Evolutionary conservation across 1,140 invertebrate genomes (phyloP).

Genomic region (Meloidogyne floridensis): DNA sequence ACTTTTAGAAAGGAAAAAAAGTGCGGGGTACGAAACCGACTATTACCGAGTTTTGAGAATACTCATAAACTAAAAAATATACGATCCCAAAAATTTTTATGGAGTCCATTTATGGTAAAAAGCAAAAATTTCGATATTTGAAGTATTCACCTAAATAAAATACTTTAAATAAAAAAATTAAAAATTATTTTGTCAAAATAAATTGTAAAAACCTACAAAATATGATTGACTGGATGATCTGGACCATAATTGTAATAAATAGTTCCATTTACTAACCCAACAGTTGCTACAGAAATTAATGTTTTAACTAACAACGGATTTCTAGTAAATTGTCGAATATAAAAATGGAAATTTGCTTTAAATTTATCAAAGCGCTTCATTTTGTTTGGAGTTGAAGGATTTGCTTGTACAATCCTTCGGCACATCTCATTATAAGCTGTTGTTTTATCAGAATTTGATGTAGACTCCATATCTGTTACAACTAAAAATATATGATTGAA

Average conservation of each 20-base stretch:
- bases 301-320: neutral
- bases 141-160: too few species aligned
- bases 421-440: neutral
- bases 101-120: too few species aligned
- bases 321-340: neutral
- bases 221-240: neutral
- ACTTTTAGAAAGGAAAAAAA: too few species aligned
- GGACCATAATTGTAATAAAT: slow-evolving; percentile 10
- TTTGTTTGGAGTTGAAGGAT: neutral
- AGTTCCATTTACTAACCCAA: neutral
- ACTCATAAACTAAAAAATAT: too few species aligned
- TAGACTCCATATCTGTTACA: neutral
- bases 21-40: too few species aligned
- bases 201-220: neutral
- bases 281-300: neutral
- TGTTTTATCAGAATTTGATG: neutral
- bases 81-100: too few species aligned
- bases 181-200: too few species aligned
- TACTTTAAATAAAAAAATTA: too few species aligned
- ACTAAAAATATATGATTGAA: neutral
- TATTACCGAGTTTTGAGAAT: too few species aligned
- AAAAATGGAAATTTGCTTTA: neutral
- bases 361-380: neutral
- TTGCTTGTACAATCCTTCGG: neutral
- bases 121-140: too few species aligned